Evolutionary conservation across 2,888 invertebrate genomes (phyloP).

Genomic region (Rhopalosiphum nymphaeae): DNA sequence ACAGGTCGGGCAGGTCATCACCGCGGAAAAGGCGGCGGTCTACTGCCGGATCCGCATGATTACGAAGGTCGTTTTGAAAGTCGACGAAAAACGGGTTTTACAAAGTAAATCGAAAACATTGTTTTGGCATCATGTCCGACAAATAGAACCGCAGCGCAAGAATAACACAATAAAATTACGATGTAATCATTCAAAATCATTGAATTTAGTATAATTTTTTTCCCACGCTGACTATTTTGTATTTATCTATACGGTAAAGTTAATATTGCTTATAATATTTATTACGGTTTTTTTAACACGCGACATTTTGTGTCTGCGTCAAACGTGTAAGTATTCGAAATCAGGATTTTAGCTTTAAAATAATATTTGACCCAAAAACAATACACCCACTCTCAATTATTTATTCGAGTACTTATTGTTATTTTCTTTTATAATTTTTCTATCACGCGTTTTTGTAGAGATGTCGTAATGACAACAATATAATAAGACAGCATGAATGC

Average conservation of each 20-base stretch:
- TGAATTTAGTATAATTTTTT: not conserved
- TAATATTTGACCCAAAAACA: not conserved
- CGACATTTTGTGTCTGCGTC: not conserved
- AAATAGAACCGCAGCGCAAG: not conserved
- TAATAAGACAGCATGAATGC: not conserved
- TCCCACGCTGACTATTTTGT: not conserved
- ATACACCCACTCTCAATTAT: not conserved
- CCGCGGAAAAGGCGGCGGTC: not conserved
- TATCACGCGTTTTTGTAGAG: not conserved
- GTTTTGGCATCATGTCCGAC: not conserved
- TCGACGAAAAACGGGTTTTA: not conserved
- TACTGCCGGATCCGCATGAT: not conserved
- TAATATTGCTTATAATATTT: not conserved
- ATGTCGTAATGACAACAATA: not conserved
- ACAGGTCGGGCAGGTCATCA: not conserved
- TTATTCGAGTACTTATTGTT: not conserved
- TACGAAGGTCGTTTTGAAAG: constrained; percentile 9
- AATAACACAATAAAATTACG: not conserved
- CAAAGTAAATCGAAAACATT: not conserved
- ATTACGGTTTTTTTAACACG: not conserved
- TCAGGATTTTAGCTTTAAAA: not conserved
- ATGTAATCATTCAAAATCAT: not conserved
- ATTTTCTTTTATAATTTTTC: not conserved
- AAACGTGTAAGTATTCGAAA: not conserved
- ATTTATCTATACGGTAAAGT: not conserved